These are phyloP conservation scores for Muscicapa comitata DNA, from an alignment of 2,797 vertebrate species.

Conservation along the genomic window DNA sequence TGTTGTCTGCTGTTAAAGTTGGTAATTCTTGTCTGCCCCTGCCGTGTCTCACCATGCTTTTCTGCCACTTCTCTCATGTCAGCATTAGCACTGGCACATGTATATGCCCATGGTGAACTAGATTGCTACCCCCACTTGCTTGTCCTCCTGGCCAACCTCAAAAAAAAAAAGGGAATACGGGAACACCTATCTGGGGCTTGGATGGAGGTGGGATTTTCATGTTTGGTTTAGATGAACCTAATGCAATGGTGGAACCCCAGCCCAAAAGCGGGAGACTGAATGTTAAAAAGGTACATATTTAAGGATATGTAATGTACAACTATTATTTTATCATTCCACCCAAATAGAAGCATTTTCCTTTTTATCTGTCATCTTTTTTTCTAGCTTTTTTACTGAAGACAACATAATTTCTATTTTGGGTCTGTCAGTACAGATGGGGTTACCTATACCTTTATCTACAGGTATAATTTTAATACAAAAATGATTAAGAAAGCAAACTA, in stretches of 20 bases:
- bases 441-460: not conserved
- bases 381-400: not conserved
- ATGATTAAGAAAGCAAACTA: not conserved
- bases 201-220: not conserved
- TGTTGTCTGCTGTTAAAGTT: not conserved
- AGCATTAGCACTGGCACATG: not conserved
- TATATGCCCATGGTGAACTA: not conserved
- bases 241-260: not conserved
- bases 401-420: not conserved
- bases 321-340: not conserved
- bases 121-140: not conserved
- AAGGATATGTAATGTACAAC: not conserved
- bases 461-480: not conserved
- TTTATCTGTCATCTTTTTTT: not conserved
- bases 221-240: not conserved
- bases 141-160: not conserved
- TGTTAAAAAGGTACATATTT: not conserved
- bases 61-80: not conserved
- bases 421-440: not conserved
- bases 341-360: not conserved
- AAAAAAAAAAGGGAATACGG: not conserved
- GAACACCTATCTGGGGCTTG: not conserved
- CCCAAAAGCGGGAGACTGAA: not conserved
- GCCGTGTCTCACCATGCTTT: fast-evolving
- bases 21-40: not conserved